Evolutionary conservation across 2,888 invertebrate species (phyloP), one percentile per base, ranked within the genome.

Genomic region (Lepidochrysops patricia): DNA sequence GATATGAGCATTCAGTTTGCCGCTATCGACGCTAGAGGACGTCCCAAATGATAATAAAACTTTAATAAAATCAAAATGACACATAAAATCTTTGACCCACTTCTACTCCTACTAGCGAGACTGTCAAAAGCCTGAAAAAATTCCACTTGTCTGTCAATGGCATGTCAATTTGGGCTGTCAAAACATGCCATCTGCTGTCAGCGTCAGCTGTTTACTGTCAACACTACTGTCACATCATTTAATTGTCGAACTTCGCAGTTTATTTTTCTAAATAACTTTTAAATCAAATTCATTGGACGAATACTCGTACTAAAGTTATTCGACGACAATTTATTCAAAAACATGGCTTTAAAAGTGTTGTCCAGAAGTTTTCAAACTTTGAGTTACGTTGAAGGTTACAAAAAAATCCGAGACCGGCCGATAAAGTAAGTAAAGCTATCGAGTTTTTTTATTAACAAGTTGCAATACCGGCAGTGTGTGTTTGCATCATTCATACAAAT

Each of bases 331-430:
- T 52, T 26, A 13, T 52, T 13, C 6, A n/a, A 9, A 56, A 64
- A 77, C 70, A 88, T 89, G 89, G 77, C 83, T 58, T 80, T 68
- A 32, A 89, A 80, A 80, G 75, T 83, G 68, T 64, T 84, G 32
- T 66, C 75, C 2, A 76, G 78, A 62, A 83, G 76, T 69, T 76
- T 88, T 29, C 77, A 70, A 62, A 83, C 83, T 0, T 73, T 88
- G 6, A 80, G 80, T 68, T 88, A 81, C 70, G 79, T 89, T 26
- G 84, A 82, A 50, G 77, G 79, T 63, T 88, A 83, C 67, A 87
- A 77, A 67, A 84, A 84, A 71, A 69, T 85, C 5, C 74, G 76
- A 66, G 73, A 80, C 67, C 77, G 78, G 60, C 82, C 84, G 2
- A 70, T 77, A 65, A 83, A 76, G 88, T 88, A 63, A 77, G 81